Percentiles rank a stretch among this genome's conserved stretches.
phyloP scores from a whole-genome alignment of 30 jellyfish, hydroid and myxozoan species.

The Chrysaora quinquecirrha region DNA sequence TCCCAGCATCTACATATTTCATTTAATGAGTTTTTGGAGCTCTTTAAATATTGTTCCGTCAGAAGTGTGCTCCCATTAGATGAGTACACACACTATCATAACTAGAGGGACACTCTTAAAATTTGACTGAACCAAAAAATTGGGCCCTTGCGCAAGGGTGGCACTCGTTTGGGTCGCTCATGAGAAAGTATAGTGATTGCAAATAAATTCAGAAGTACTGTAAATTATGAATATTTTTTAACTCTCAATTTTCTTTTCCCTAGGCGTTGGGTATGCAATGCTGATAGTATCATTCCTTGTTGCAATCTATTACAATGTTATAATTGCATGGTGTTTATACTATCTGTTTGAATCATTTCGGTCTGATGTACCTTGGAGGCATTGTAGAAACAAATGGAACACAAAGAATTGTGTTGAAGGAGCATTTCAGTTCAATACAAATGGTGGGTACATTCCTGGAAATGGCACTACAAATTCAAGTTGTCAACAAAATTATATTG shows the following conservation, averaged over 20 bases:
- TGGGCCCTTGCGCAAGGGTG: too few species aligned
- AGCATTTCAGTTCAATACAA: slow-evolving; percentile 52
- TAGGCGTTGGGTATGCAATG: slow-evolving; percentile 91
- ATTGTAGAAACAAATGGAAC: slow-evolving; percentile 80
- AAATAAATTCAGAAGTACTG: too few species aligned
- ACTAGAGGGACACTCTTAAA: too few species aligned
- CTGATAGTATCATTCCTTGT: slow-evolving; percentile 78
- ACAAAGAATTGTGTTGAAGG: slow-evolving; percentile 53
- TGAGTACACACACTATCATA: too few species aligned
- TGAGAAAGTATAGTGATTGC: too few species aligned
- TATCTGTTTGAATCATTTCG: slow-evolving; percentile 83
- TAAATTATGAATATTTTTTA: too few species aligned
- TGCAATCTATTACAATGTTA: slow-evolving; percentile 76
- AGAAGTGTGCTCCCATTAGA: too few species aligned
- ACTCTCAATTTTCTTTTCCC: neutral
- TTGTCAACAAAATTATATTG: slow-evolving; percentile 43
- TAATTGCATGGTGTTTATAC: slow-evolving; percentile 85
- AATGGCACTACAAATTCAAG: slow-evolving; percentile 38
- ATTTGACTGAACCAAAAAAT: too few species aligned
- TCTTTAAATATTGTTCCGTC: too few species aligned
- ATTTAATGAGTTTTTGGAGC: too few species aligned
- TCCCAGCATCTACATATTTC: too few species aligned
- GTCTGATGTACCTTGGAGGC: slow-evolving; percentile 89
- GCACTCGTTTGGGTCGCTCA: too few species aligned
- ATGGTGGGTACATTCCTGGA: slow-evolving; percentile 18